Conservation (phyloP, 37 sponge, comb jelly and placozoan genomes). For the Crambe crambe region DNA sequence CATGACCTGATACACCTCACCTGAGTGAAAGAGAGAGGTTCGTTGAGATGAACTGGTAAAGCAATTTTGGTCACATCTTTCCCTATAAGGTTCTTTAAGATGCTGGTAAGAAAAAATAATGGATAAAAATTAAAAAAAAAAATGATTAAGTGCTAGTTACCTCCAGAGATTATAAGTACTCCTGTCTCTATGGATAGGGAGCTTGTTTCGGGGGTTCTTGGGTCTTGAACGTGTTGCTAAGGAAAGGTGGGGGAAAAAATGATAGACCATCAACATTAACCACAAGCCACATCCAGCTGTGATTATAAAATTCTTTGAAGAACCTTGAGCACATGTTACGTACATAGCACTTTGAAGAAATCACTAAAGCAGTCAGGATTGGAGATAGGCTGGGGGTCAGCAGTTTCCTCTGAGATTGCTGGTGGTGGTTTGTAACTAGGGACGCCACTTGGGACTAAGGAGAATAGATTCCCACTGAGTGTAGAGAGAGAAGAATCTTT, state of each 20-base stretch:
- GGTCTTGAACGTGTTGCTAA: constrained; percentile 22
- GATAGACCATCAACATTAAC: neutral
- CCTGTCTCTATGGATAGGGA: constrained; percentile 42
- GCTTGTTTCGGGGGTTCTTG: constrained; percentile 27
- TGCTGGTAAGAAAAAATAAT: constrained; percentile 13
- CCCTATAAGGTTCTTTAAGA: constrained; percentile 86
- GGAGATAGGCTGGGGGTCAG: constrained; percentile 33
- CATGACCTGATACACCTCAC: no score
- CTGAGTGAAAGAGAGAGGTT: constrained; percentile 94
- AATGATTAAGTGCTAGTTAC: constrained; percentile 16
- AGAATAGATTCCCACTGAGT: constrained; percentile 6
- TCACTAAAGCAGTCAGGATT: constrained; percentile 45
- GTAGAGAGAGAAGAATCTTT: neutral
- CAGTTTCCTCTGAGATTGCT: constrained; percentile 1
- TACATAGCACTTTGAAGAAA: constrained; percentile 32
- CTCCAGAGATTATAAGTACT: constrained; percentile 58
- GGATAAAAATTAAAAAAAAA: no score
- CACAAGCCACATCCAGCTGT: neutral
- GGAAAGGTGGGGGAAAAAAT: neutral
- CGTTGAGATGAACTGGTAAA: constrained; percentile 93
- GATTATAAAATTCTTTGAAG: neutral
- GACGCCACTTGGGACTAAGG: constrained; percentile 41
- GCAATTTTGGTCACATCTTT: constrained; percentile 88
- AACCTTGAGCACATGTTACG: no score
- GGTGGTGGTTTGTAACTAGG: constrained; percentile 25